Evolutionary conservation across 2,888 invertebrate species (phyloP), one percentile per base, ranked within the genome.

Genomic region (Conistra vaccinii): DNA sequence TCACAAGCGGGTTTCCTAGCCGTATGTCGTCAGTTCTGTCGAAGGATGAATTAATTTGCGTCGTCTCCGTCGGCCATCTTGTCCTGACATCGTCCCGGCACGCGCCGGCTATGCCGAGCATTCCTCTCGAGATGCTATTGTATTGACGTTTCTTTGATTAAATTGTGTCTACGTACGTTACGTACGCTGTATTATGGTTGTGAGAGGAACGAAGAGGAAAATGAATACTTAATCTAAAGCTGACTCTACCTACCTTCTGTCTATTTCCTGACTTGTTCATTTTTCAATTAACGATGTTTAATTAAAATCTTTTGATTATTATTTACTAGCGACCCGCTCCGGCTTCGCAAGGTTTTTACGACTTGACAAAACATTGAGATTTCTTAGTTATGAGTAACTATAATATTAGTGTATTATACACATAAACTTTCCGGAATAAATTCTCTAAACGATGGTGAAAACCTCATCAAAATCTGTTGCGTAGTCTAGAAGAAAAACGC

Each of bases 1-100:
- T 14, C 3, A 39, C 17, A n/a, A 7, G 14, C 68, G 10, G 48
- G 39, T 65, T 78, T 42, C 26, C 0, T 1, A 2, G 2, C 42
- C 80, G 73, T 88, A 74, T 82, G 69, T 85, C 57, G 23, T 6
- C 74, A 72, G 7, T 76, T 42, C 48, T 80, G 71, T 74, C 81
- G 81, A 78, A 79, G 77, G 82, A 84, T 80, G 85, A 87, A 89
- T 89, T 89, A 89, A 89, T 89, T 88, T 81, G 83, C 76, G 82
- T 78, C 79, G 84, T 80, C 73, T 83, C 17, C n/a, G 80, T 20
- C 87, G 73, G 89, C 88, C 89, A 88, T 89, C 87, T 89, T 89
- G 89, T 72, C 55, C 72, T 60, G 86, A 83, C 84, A 72, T 75
- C 68, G 60, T 62, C 66, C 62, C 51, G 77, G 45, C 61, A 79